Evolutionary conservation across 35 echinoderm and acorn worm species (phyloP).

Genomic region (Chiridota heheva): DNA sequence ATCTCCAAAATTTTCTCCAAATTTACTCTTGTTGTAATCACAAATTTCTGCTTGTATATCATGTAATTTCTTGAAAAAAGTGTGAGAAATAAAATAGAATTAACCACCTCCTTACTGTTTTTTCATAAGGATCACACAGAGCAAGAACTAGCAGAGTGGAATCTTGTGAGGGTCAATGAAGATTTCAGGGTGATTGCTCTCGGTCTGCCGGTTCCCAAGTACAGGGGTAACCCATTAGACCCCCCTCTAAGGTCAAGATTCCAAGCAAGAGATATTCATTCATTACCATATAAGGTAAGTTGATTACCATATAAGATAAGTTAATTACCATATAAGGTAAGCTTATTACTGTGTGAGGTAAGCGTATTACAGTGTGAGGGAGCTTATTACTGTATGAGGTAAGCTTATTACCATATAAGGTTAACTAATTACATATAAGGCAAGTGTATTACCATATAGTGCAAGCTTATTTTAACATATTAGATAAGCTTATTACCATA

Average conservation of each 20-base stretch:
- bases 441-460: not conserved
- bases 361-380: not conserved
- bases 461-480: too few relatives aligned
- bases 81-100: too few relatives aligned
- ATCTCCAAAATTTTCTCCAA: too few relatives aligned
- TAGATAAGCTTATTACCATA: too few relatives aligned
- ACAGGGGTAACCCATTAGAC: conserved; percentile 93
- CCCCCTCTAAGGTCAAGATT: conserved; percentile 91
- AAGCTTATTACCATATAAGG: not conserved
- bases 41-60: too few relatives aligned
- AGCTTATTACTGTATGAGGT: not conserved
- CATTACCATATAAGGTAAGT: conserved; percentile 83
- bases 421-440: too few relatives aligned
- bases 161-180: conserved; percentile 84
- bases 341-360: not conserved
- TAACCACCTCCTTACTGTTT: not conserved
- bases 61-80: too few relatives aligned
- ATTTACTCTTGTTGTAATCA: too few relatives aligned
- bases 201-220: conserved; percentile 82
- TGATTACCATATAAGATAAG: not conserved
- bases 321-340: not conserved
- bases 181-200: conserved; percentile 97
- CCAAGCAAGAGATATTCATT: conserved; percentile 93
- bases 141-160: conserved; percentile 88
- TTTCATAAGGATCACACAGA: conserved; percentile 78